phyloP scores from a whole-genome alignment of 2,888 invertebrate genomes.

The Troides oblongomaculatus region DNA sequence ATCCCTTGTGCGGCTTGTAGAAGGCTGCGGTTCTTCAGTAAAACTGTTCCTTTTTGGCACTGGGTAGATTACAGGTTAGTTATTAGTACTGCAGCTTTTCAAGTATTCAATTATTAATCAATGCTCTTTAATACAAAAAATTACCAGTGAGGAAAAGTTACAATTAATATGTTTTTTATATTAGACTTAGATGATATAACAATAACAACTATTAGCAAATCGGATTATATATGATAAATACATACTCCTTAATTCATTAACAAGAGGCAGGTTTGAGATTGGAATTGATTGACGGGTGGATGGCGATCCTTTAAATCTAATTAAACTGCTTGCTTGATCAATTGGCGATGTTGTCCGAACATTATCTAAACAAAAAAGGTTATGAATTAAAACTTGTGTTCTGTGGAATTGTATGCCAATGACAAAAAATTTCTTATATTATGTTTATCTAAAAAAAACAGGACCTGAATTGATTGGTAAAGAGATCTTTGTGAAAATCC shows the following conservation, averaged over 20 bases:
- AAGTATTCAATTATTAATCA: not conserved
- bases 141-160: no score
- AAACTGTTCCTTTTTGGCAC: conserved; percentile 21
- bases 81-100: not conserved
- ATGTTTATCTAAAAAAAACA: not conserved
- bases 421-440: not conserved
- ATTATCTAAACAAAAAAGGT: not conserved
- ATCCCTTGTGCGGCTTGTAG: conserved; percentile 14
- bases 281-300: not conserved
- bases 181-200: not conserved
- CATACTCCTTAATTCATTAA: conserved; percentile 9
- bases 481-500: no score
- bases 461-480: not conserved
- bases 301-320: not conserved
- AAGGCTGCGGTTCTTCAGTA: conserved; percentile 17
- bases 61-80: conserved; percentile 5
- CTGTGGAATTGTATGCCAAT: not conserved
- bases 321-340: conserved; percentile 6
- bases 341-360: not conserved
- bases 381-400: not conserved
- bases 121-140: not conserved
- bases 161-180: no score
- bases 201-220: not conserved
- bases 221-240: not conserved
- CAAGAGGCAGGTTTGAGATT: not conserved